These are phyloP conservation scores for Sisor rabdophorus DNA, from an alignment of 2,113 vertebrate species.

Conservation along the genomic window DNA sequence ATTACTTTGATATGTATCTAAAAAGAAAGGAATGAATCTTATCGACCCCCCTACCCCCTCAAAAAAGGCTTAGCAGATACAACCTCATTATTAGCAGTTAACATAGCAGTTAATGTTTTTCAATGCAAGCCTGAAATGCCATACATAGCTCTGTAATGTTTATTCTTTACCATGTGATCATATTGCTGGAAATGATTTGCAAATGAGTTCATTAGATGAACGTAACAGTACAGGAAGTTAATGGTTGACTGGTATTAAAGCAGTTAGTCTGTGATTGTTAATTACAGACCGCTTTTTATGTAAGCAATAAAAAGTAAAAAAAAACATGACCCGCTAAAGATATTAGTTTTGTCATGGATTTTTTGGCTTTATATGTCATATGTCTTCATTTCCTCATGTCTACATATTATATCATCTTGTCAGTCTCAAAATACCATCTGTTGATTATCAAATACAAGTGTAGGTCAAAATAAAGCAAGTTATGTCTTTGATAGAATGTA, in stretches of 20 bases:
- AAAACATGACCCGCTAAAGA: neutral
- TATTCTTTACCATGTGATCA: neutral
- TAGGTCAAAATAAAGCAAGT: neutral
- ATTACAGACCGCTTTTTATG: too few species aligned
- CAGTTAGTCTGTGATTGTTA: neutral
- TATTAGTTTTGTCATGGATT: neutral
- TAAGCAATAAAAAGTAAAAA: neutral
- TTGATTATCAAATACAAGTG: neutral
- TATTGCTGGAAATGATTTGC: conserved; percentile 9
- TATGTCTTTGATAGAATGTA: neutral
- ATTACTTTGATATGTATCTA: conserved; percentile 41
- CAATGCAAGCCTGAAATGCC: conserved; percentile 6
- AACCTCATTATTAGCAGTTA: conserved; percentile 28
- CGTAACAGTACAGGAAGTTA: neutral
- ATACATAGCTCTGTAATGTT: conserved; percentile 4
- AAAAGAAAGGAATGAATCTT: conserved; percentile 33
- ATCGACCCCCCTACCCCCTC: neutral
- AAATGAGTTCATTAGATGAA: neutral
- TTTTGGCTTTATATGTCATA: neutral
- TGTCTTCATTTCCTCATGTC: too few species aligned
- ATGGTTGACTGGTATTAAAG: neutral
- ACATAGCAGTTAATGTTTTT: conserved; percentile 20
- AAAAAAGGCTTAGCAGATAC: neutral
- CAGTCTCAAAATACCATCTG: neutral
- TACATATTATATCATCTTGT: neutral